Evolutionary conservation across 2,888 invertebrate species (phyloP), one percentile per base, ranked within the genome.

Genomic region (Nowickia ferox): DNA sequence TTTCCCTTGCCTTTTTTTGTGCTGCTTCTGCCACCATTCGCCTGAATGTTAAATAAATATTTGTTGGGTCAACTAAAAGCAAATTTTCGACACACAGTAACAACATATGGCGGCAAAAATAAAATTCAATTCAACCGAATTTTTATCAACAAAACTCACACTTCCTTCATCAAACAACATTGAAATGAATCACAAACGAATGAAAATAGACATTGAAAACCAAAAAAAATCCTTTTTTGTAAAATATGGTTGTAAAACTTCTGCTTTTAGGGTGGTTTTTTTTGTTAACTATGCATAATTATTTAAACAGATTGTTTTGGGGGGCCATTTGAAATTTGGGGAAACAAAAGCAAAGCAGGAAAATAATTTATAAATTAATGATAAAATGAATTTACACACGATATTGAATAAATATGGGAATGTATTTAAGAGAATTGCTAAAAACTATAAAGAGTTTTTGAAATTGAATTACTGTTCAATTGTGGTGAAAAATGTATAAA

Each of bases 21-120:
- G 6, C 11, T 44, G 10, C 17, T 13, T n/a, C 17, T 65, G 40
- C 1, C 4, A 5, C 11, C 2, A 42, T 75, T 10, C 6, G 40
- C 38, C 8, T 59, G 30, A 68, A 48, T 77, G 38, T 71, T 42
- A 63, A 79, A 61, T 61, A 69, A 79, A 79, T 71, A 79, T 79
- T 71, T 79, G 71, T 53, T 69, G 69, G 78, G 61, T 71, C 78
- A 55, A 71, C 61, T 63, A 11, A 42, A 51, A 63, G 53, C 3
- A 63, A 69, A 59, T 42, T 51, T 69, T 61, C 30, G 42, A 51
- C 44, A 78, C n/a, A 53, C 3, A 19, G 40, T 53, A 30, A 30
- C 5, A 40, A 53, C 53, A 69, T 19, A 38, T 69, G 53, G 17
- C 11, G 19, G 42, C 13, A 69, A 53, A 76, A 40, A 76, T 22